phyloP scores from a whole-genome alignment of 2,113 vertebrate genomes.

The Siphamia tubifer region DNA sequence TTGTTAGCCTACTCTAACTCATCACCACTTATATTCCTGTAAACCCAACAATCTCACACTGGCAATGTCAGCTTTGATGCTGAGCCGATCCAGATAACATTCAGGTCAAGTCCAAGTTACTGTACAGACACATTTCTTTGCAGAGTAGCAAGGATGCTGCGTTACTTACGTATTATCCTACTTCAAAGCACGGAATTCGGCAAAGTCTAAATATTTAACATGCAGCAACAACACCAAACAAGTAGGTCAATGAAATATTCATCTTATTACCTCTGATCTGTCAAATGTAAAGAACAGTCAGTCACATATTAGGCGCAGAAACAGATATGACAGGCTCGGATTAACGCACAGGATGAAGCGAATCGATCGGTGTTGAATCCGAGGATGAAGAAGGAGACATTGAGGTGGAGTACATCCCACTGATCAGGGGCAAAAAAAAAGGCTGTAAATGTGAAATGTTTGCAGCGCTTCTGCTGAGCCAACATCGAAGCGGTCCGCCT shows the following conservation, averaged over 20 bases:
- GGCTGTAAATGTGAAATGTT: conserved; percentile 35
- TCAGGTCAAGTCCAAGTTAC: conserved; percentile 73
- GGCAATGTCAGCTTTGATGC: conserved; percentile 51
- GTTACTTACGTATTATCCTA: not conserved
- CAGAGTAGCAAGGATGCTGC: conserved; percentile 42
- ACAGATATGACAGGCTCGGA: conserved; percentile 11
- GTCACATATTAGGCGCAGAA: conserved; percentile 20
- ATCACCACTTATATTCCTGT: conserved; percentile 23
- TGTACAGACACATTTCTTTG: conserved; percentile 40
- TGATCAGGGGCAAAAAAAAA: conserved; percentile 35
- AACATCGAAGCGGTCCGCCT: conserved; percentile 50
- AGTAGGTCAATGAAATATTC: conserved; percentile 37
- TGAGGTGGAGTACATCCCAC: conserved; percentile 1
- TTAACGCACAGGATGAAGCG: conserved; percentile 1
- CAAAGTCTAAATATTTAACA: not conserved
- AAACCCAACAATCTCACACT: conserved; percentile 14
- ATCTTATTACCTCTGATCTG: conserved; percentile 37
- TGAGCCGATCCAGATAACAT: conserved; percentile 65
- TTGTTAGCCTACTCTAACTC: conserved; percentile 7
- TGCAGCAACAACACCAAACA: conserved; percentile 34
- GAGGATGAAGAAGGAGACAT: not conserved
- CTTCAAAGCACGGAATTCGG: not conserved
- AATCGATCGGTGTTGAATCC: conserved; percentile 11
- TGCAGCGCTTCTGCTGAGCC: conserved; percentile 58
- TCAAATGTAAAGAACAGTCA: conserved; percentile 61